phyloP scores from a whole-genome alignment of 1,140 invertebrate species.

The Copidosoma floridanum region DNA sequence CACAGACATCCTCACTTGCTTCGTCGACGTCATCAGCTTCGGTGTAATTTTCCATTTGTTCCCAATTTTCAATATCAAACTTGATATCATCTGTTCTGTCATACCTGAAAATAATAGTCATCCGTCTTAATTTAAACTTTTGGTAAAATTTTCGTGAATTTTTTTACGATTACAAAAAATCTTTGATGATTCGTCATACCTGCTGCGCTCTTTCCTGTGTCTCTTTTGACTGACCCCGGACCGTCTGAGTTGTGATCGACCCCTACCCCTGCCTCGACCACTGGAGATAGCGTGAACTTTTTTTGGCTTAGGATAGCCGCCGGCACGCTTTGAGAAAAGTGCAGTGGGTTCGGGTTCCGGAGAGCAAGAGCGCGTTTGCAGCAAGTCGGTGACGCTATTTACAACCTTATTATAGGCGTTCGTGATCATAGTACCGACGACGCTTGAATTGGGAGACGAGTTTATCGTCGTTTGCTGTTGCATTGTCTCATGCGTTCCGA shows the following conservation, averaged over 20 bases:
- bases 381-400: conserved; percentile 14
- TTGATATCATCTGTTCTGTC: conserved; percentile 33
- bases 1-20: not conserved
- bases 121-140: too few species aligned
- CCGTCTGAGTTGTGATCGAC: conserved; percentile 35
- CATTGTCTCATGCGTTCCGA: not conserved
- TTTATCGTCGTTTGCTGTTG: too few species aligned
- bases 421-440: conserved; percentile 8
- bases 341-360: conserved; percentile 10
- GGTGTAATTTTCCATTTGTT: conserved; percentile 27
- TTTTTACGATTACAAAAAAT: too few species aligned
- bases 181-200: conserved; percentile 2
- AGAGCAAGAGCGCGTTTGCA: not conserved
- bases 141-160: too few species aligned
- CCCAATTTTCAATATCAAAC: conserved; percentile 35
- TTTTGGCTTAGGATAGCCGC: conserved; percentile 29
- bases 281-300: conserved; percentile 27
- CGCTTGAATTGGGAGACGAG: too few species aligned
- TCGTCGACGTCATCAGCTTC: not conserved
- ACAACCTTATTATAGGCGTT: conserved; percentile 29
- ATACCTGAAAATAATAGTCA: too few species aligned
- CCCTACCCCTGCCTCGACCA: conserved; percentile 35
- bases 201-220: conserved; percentile 37
- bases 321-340: conserved; percentile 25
- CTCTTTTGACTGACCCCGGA: conserved; percentile 42